These are phyloP conservation scores for Bungarus multicinctus DNA, from an alignment of 2,113 vertebrate genomes.

Conservation along the genomic window DNA sequence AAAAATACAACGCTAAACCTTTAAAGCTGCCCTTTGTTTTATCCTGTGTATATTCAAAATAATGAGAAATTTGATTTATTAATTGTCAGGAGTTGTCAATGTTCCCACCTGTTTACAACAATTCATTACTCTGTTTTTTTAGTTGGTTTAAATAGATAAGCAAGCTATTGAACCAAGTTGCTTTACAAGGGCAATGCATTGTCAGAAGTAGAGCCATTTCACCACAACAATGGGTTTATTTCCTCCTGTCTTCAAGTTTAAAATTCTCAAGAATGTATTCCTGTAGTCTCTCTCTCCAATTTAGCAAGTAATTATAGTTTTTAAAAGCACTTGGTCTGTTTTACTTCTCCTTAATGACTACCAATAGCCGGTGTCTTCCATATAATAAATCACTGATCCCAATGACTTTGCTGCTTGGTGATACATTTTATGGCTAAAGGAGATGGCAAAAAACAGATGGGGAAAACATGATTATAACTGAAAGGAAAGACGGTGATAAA, in stretches of 20 bases:
- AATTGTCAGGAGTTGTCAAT: neutral
- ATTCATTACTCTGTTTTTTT: neutral
- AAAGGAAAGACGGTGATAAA: neutral
- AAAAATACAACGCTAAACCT: neutral
- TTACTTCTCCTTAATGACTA: slow-evolving; percentile 17
- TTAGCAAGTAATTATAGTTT: slow-evolving; percentile 30
- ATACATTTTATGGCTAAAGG: neutral
- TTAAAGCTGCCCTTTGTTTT: neutral
- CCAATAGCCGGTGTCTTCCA: neutral
- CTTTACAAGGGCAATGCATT: neutral
- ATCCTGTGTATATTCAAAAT: neutral
- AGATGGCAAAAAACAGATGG: neutral
- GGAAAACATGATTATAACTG: neutral
- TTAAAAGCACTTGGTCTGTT: slow-evolving; percentile 8
- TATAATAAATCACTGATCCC: slow-evolving; percentile 22
- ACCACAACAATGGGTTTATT: neutral
- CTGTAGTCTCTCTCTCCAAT: slow-evolving; percentile 2
- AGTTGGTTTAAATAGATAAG: neutral
- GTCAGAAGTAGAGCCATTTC: neutral
- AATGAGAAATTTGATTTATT: neutral
- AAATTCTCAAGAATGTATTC: slow-evolving; percentile 12
- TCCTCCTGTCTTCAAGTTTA: neutral
- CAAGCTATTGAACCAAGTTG: neutral
- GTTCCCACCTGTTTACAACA: neutral
- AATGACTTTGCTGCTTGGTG: neutral